These are phyloP conservation scores for Scaeva pyrastri DNA, from an alignment of 2,888 invertebrate species.

Conservation along the genomic window DNA sequence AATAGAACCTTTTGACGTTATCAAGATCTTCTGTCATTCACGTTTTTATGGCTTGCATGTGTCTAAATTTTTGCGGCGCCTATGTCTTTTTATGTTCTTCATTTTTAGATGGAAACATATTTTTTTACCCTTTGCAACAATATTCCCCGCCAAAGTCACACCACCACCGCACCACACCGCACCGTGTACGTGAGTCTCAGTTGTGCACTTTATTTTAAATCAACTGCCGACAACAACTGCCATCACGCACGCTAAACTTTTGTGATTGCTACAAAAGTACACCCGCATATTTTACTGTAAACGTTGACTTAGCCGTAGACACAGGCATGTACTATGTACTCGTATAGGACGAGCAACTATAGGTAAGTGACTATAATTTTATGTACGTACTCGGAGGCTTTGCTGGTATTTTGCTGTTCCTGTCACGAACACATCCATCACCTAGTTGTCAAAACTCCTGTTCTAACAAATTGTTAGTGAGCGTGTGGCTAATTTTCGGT, in stretches of 20 bases:
- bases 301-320: no score
- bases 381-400: neutral
- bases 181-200: neutral
- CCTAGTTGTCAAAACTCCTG: constrained; percentile 30
- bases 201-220: neutral
- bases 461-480: constrained; percentile 26
- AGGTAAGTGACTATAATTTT: neutral
- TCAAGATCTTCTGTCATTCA: no score
- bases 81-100: no score
- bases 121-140: no score
- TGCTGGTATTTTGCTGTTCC: constrained; percentile 1
- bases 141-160: neutral
- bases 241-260: neutral
- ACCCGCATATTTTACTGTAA: neutral
- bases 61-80: no score
- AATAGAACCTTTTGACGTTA: no score
- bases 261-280: neutral
- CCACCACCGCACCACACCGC: no score
- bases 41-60: no score
- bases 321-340: no score
- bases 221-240: neutral
- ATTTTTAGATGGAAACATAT: no score
- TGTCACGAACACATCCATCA: constrained; percentile 33
- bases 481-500: constrained; percentile 30
- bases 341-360: no score